A percentile compares a stretch with the other conserved stretches of the same genome.
Evolutionary conservation across 2,113 vertebrate genomes (phyloP).

Genomic region (Gavia stellata): DNA sequence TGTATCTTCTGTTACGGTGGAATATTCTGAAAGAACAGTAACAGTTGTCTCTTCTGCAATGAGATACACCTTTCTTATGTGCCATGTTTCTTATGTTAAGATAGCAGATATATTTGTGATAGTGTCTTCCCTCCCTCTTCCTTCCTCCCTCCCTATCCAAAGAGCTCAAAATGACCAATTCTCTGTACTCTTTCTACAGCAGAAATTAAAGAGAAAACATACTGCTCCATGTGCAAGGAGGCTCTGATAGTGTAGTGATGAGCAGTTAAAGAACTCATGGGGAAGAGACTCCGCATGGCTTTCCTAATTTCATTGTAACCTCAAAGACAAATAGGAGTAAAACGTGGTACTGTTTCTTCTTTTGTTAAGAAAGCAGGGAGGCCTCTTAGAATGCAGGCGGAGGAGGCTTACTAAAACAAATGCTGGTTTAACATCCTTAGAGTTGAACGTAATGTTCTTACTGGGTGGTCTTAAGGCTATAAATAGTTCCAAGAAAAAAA

Average conservation of each 20-base stretch:
- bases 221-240: fast-evolving
- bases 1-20: background rate
- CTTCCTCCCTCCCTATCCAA: background rate
- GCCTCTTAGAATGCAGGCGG: background rate
- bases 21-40: background rate
- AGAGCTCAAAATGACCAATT: background rate
- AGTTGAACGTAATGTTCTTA: background rate
- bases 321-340: background rate
- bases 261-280: background rate
- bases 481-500: constrained; percentile 6
- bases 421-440: background rate
- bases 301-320: background rate
- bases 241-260: background rate
- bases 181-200: background rate
- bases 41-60: background rate
- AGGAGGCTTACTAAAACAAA: background rate
- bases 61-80: background rate
- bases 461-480: constrained; percentile 17
- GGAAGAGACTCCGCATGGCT: background rate
- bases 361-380: background rate
- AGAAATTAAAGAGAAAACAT: background rate
- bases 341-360: background rate
- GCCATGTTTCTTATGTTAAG: background rate
- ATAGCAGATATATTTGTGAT: background rate
- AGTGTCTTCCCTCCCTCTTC: background rate